These are phyloP conservation scores for Enteromius anoplus DNA, from an alignment of 2,797 vertebrate species.

Conservation along the genomic window DNA sequence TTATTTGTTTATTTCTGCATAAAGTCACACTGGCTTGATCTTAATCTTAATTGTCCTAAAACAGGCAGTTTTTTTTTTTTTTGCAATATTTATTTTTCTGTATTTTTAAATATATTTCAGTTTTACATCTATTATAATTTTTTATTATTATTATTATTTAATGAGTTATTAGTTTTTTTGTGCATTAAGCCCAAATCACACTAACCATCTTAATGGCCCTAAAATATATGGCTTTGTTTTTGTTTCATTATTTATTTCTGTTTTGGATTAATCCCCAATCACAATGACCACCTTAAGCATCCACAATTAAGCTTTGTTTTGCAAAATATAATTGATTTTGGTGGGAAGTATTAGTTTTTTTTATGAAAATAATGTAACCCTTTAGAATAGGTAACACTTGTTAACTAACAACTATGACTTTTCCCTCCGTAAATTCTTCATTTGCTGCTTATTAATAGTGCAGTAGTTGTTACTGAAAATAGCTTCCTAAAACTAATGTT, in stretches of 20 bases:
- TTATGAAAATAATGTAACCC: too few species aligned
- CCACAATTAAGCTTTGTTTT: background rate
- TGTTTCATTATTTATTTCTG: background rate
- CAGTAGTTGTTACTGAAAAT: too few species aligned
- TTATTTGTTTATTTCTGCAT: background rate
- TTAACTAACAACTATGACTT: too few species aligned
- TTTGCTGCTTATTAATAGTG: too few species aligned
- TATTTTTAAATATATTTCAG: too few species aligned
- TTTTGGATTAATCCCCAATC: background rate
- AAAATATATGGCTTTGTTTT: background rate
- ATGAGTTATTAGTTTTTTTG: background rate
- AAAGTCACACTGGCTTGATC: background rate
- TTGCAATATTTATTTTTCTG: background rate
- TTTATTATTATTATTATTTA: too few species aligned
- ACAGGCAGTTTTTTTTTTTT: background rate
- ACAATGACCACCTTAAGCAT: background rate
- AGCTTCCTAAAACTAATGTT: too few species aligned
- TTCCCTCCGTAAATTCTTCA: too few species aligned
- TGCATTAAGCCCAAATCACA: background rate
- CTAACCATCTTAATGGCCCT: background rate
- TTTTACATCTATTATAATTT: too few species aligned
- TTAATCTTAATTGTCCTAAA: background rate
- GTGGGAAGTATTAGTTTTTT: background rate
- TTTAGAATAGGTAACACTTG: too few species aligned
- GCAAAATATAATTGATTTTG: background rate